A percentile compares a stretch with the other conserved stretches of the same genome.
These are phyloP conservation scores for Epinotia nisella DNA, from an alignment of 2,888 invertebrate species.

Conservation along the genomic window DNA sequence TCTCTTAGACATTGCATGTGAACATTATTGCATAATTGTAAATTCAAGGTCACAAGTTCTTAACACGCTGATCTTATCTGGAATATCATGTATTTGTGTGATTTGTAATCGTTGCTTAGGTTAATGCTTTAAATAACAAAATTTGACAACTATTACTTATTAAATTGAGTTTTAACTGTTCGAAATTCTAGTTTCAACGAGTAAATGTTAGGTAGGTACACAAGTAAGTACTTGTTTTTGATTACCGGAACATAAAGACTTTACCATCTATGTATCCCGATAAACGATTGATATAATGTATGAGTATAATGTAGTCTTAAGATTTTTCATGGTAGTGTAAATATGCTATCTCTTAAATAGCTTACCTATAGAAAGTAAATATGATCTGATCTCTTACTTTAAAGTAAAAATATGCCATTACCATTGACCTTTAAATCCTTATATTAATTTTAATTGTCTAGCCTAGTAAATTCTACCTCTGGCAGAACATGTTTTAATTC, in stretches of 20 bases:
- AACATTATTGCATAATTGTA: slow-evolving; percentile 29
- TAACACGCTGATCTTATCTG: slow-evolving; percentile 7
- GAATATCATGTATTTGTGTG: slow-evolving; percentile 13
- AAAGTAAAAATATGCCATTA: no score
- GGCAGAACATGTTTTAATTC: no score
- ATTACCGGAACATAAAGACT: neutral
- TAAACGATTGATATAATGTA: no score
- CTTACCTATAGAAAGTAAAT: no score
- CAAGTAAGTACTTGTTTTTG: neutral
- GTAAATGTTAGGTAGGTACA: neutral
- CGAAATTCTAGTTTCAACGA: neutral
- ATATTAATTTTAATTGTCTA: no score
- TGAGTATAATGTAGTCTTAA: no score
- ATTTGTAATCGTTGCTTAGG: neutral
- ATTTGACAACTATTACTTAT: neutral
- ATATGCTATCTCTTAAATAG: no score
- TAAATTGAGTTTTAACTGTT: neutral
- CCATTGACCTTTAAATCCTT: no score
- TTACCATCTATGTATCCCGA: no score
- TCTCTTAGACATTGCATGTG: slow-evolving; percentile 20
- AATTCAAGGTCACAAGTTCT: slow-evolving; percentile 24
- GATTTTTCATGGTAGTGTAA: no score
- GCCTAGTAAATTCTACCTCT: no score
- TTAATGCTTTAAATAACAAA: slow-evolving; percentile 6
- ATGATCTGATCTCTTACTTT: no score